These are phyloP conservation scores for Galago senegalensis DNA, from an alignment of 2,797 vertebrate species.

Conservation along the genomic window DNA sequence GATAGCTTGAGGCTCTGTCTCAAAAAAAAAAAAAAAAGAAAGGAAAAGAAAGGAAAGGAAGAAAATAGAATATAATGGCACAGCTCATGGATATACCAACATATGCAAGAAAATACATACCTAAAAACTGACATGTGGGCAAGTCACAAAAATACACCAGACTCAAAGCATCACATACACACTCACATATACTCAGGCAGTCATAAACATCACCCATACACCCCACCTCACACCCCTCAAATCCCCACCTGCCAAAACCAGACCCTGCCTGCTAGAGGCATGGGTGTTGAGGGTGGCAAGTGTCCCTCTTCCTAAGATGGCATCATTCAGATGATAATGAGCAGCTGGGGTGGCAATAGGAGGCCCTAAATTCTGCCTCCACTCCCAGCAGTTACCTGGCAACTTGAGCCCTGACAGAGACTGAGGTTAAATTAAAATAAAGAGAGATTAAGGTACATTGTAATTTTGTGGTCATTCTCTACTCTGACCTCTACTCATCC, in stretches of 20 bases:
- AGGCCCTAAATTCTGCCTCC: constrained; percentile 27
- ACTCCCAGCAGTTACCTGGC: constrained; percentile 57
- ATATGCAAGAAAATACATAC: neutral
- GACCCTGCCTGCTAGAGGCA: neutral
- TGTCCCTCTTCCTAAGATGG: neutral
- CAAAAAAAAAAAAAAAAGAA: neutral
- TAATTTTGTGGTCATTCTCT: constrained; percentile 71
- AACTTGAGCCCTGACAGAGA: constrained; percentile 46
- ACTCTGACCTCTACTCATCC: constrained; percentile 59
- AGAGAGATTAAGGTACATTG: constrained; percentile 64
- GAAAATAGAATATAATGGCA: neutral
- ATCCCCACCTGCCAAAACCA: neutral
- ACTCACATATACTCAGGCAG: neutral
- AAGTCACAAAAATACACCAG: neutral
- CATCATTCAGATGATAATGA: constrained; percentile 37
- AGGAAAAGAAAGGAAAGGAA: neutral
- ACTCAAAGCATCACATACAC: neutral
- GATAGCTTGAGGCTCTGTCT: too few species aligned
- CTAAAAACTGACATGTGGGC: neutral
- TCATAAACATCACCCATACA: neutral
- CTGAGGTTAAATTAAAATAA: constrained; percentile 74
- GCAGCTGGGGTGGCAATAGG: neutral
- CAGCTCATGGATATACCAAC: neutral
- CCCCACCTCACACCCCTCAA: neutral
- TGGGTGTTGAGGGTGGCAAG: neutral